These are phyloP conservation scores for Nansenia antarctica DNA, from an alignment of 2,113 vertebrate genomes.

Conservation along the genomic window DNA sequence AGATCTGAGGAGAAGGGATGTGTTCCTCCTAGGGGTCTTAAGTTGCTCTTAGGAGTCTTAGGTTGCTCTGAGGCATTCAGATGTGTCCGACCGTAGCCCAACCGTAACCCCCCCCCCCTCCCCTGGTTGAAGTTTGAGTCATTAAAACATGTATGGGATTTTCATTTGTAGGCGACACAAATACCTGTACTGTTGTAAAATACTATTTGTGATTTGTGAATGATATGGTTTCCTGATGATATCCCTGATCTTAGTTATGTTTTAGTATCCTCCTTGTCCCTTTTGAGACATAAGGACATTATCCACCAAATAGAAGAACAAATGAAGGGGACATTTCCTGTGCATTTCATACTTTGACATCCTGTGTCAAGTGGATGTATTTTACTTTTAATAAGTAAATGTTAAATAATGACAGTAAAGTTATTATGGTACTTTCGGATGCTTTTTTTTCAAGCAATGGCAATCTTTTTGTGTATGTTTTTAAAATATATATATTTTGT, in stretches of 20 bases:
- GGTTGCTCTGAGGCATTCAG: conserved; percentile 35
- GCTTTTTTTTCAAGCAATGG: no score
- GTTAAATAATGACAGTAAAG: background rate
- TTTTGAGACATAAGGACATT: background rate
- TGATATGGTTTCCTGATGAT: background rate
- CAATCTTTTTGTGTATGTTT: no score
- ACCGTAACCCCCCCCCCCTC: background rate
- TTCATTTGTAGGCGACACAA: conserved; percentile 14
- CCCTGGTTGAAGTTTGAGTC: background rate
- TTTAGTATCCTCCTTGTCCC: background rate
- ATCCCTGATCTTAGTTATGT: background rate
- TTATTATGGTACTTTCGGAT: no score
- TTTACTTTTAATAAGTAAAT: background rate
- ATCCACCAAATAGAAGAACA: background rate
- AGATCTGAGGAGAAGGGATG: conserved; percentile 74
- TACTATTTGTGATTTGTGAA: conserved; percentile 9
- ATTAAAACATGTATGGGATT: background rate
- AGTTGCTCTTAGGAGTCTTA: conserved; percentile 15
- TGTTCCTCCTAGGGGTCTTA: conserved; percentile 53
- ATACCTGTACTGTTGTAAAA: conserved; percentile 5
- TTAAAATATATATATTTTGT: no score
- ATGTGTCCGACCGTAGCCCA: background rate
- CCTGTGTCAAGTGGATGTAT: background rate
- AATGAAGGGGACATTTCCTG: background rate
- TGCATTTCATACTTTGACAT: background rate